Base-by-base conservation (phyloP, 2,888 invertebrate genomes). In the Hemithea aestivaria region DNA sequence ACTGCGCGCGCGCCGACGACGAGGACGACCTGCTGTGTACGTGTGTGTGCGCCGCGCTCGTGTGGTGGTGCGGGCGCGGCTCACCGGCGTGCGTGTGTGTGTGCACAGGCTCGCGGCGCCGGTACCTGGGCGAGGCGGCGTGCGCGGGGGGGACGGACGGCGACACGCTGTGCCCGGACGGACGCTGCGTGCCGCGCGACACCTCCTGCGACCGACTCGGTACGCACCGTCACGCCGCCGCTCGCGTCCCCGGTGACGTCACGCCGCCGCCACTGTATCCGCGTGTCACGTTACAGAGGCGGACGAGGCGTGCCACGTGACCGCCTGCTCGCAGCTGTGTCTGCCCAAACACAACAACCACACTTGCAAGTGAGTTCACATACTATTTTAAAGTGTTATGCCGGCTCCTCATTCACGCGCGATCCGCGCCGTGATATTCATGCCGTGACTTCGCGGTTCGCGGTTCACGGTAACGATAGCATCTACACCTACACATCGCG, bases 271-370 rank as follows among this genome's bases (percentile, higher is more conserved):
- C 10, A n/a, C 3, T 9, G 2, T 6, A 21, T 7, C 20, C 2
- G 2, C 7, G 16, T 25, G 23, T 11, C 22, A 6, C 27, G 33
- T 32, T 39, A 10, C 49, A 64, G 64, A 45, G 38, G 56, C 62
- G 26, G 66, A 66, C 21, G 31, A 54, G 20, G 56, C 57, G 7
- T 94, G 94, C 67, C 78, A 88, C 35, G 94, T 94, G 89, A 91
- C 91, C 28, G 87, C 91, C 2, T 96, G 96, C 66, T 91, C 95
- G 10, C 96, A 96, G 72, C 82, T 92, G 35, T 95, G 95, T 63
- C 88, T 92, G 83, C 89, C 53, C 37, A 85, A 85, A 40, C 75
- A 72, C 38, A 58, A 56, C 65, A 73, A 73, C 62, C 65, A 74
- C 62, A 73, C 73, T 8, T 85, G 85, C 83, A 84, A 84, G 83